Base-by-base conservation (phyloP, 1,140 invertebrate species). In the Mycetomoellerius zeteki region DNA sequence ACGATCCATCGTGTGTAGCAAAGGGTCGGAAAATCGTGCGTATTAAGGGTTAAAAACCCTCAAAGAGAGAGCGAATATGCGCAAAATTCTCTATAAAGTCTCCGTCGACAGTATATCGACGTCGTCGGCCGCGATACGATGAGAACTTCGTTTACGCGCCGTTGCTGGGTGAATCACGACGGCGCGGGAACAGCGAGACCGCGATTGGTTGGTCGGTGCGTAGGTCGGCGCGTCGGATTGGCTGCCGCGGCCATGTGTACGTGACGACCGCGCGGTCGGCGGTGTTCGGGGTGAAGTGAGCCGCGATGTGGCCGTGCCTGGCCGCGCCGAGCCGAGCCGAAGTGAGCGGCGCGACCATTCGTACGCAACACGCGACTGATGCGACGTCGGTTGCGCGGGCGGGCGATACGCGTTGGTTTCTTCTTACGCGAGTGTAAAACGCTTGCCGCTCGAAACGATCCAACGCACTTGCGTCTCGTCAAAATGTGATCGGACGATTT, bases 401-500 rank as follows among this genome's bases (percentile, higher is more conserved):
- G 50, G 78, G 12, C 30, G 50, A 82, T 54, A 50, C 50, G 52
- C 54, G 54, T 50, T 50, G 27, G 8, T 43, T 69, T 47, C 47
- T 60, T 54, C 60, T 60, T 77, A 76, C 77, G 64, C 30, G 60
- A 85, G 12, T 77, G 56, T 71, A 33, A 60, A 50, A 24, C 16
- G 67, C 8, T 43, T 43, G 37, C 52, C 65, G 52, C 27, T 64
- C 37, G 0, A 50, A n/a, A 58, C 43, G 27, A 43, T 16, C 43
- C 16, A 43, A 65, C 6, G 62, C 21, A 12, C 12, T 69, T 7
- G 33, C 5, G 21, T 7, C 16, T 24, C 14, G 52, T 86, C 60
- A 88, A 89, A 77, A 90, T 89, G 88, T 86, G 88, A 89, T 52
- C 21, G 19, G 2, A 16, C n/a, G 56, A 71, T 21, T 54, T 58